A percentile compares a stretch with the other conserved stretches of the same genome.
Evolutionary conservation across 2,888 invertebrate species (phyloP).

Genomic region (Nephrotoma flavescens): DNA sequence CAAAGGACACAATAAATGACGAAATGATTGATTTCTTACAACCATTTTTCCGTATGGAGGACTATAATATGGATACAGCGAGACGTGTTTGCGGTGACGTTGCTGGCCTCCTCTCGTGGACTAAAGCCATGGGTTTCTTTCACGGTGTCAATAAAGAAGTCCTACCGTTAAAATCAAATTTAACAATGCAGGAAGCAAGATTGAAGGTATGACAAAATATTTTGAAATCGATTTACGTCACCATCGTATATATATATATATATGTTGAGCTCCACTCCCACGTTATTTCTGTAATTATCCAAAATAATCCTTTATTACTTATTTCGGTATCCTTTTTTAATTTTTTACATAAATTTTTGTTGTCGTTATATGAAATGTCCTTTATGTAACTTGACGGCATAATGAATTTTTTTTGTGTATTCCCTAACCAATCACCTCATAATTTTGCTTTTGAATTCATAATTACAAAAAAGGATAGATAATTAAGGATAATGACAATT

Average conservation of each 20-base stretch:
- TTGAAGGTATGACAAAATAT: constrained; percentile 42
- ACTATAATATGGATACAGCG: constrained; percentile 94
- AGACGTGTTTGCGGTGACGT: constrained; percentile 93
- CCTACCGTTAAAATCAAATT: constrained; percentile 80
- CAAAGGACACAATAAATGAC: constrained; percentile 91
- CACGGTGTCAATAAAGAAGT: constrained; percentile 95
- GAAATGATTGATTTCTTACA: constrained; percentile 89
- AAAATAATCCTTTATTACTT: neutral
- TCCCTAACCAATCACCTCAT: neutral
- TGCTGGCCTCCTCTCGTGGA: constrained; percentile 90
- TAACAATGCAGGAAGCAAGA: constrained; percentile 79
- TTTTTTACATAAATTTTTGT: neutral
- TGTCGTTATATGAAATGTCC: neutral
- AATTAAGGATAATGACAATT: neutral
- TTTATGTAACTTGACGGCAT: neutral
- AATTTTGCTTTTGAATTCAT: neutral
- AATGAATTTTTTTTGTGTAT: neutral
- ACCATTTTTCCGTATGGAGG: constrained; percentile 90
- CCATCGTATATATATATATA: neutral
- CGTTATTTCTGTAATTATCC: neutral
- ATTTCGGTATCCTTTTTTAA: neutral
- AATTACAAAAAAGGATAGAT: neutral
- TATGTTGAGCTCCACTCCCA: neutral
- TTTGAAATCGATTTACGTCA: neutral
- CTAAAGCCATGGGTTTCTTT: constrained; percentile 90